phyloP scores from a whole-genome alignment of 2,888 invertebrate species.

The Macrosoma leucophasiata region DNA sequence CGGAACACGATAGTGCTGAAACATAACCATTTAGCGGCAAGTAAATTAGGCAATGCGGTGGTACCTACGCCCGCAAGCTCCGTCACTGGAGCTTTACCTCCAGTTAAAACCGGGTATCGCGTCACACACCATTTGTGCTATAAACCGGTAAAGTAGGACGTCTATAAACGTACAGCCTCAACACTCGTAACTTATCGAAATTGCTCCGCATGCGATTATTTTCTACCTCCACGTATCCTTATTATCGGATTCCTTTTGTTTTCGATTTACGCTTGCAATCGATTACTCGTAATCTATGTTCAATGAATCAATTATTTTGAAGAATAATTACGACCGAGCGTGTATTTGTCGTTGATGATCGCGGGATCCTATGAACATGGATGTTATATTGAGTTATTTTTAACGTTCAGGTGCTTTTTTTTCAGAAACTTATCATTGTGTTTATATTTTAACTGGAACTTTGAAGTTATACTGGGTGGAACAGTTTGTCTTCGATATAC shows the following conservation, averaged over 20 bases:
- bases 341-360: neutral
- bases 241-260: conserved; percentile 33
- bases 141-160: conserved; percentile 39
- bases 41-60: no score
- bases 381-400: conserved; percentile 5
- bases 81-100: no score
- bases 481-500: no score
- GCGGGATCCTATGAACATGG: no score
- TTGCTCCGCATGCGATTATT: conserved; percentile 29
- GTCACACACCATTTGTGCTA: conserved; percentile 54
- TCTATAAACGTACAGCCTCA: conserved; percentile 25
- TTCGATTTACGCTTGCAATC: conserved; percentile 28
- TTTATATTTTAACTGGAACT: no score
- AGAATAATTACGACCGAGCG: neutral
- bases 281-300: conserved; percentile 25
- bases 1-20: no score
- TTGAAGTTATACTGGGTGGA: no score
- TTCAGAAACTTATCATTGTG: no score
- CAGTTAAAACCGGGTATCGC: conserved; percentile 43
- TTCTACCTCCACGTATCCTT: conserved; percentile 25
- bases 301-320: conserved; percentile 26
- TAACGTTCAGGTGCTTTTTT: conserved; percentile 4
- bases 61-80: no score
- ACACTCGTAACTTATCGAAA: conserved; percentile 38
- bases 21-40: no score